Evolutionary conservation across 2,888 invertebrate species (phyloP).

Genomic region (Apeira syringaria): DNA sequence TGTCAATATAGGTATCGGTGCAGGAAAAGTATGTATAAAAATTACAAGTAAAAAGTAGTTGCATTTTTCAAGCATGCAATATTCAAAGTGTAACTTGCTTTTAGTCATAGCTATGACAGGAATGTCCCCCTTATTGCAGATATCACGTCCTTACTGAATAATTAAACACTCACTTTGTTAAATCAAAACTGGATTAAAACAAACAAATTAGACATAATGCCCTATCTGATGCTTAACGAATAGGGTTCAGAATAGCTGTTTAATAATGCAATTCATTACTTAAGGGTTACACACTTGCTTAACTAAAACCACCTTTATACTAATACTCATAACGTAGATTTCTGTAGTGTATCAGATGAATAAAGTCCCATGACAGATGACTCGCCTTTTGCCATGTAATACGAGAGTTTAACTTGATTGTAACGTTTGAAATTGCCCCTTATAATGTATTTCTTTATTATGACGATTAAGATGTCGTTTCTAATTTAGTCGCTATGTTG

Average conservation of each 20-base stretch:
- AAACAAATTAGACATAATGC: slow-evolving; percentile 75
- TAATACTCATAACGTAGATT: slow-evolving; percentile 9
- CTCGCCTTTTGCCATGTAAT: slow-evolving; percentile 58
- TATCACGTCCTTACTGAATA: slow-evolving; percentile 54
- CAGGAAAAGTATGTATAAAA: too few species aligned
- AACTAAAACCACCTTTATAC: background rate
- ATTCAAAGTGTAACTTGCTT: too few species aligned
- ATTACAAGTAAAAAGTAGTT: too few species aligned
- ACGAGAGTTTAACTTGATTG: slow-evolving; percentile 52
- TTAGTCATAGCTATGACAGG: too few species aligned
- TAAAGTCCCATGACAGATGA: slow-evolving; percentile 59
- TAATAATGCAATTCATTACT: slow-evolving; percentile 70
- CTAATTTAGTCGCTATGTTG: too few species aligned
- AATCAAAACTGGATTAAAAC: slow-evolving; percentile 80
- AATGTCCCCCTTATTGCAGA: slow-evolving; percentile 1
- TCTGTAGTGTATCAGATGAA: slow-evolving; percentile 1
- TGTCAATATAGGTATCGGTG: too few species aligned
- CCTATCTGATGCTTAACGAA: slow-evolving; percentile 67
- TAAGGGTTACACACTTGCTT: slow-evolving; percentile 32
- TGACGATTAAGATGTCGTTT: too few species aligned
- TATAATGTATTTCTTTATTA: too few species aligned
- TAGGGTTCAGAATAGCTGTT: slow-evolving; percentile 71
- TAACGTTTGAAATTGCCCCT: slow-evolving; percentile 53
- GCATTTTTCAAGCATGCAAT: too few species aligned
- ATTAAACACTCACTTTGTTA: slow-evolving; percentile 74